Evolutionary conservation across 2,888 invertebrate species (phyloP).

Genomic region (Harmothoe impar): DNA sequence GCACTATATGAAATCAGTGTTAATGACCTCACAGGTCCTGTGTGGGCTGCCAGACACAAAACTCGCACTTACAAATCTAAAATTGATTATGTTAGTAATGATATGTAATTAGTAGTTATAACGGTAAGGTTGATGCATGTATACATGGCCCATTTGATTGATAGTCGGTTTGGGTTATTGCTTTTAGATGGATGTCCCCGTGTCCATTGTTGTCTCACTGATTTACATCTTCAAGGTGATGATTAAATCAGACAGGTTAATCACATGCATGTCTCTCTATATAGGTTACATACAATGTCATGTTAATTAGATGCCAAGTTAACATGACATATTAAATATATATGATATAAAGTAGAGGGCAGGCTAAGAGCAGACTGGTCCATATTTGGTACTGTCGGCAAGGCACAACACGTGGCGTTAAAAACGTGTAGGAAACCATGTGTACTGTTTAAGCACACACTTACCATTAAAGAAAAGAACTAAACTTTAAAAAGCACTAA

Average conservation of each 20-base stretch:
- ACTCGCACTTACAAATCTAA: neutral
- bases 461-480: no score
- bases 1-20: neutral
- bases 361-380: no score
- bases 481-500: no score
- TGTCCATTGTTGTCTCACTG: neutral
- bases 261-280: neutral
- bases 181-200: neutral
- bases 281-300: neutral
- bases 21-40: neutral
- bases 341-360: no score
- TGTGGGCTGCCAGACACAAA: neutral
- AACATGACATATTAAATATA: no score
- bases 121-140: no score
- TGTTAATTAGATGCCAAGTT: neutral
- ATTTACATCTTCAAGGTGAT: neutral
- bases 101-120: neutral
- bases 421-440: no score
- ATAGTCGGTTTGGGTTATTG: neutral
- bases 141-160: neutral
- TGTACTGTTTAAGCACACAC: no score
- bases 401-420: no score
- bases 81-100: neutral
- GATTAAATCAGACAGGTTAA: neutral
- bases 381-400: no score